phyloP scores from a whole-genome alignment of 2,888 invertebrate species.

The Rhopalosiphum nymphaeae region DNA sequence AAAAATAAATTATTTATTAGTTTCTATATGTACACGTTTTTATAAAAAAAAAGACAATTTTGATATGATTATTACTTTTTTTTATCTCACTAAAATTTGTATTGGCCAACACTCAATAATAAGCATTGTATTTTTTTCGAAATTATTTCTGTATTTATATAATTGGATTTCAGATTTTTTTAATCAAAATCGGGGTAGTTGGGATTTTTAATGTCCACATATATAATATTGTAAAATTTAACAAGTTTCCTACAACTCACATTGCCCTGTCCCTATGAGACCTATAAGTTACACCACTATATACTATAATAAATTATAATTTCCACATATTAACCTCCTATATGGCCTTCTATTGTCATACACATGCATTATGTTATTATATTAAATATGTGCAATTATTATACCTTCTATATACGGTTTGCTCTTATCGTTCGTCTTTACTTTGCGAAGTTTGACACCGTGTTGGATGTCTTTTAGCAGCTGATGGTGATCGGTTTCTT shows the following conservation, averaged over 20 bases:
- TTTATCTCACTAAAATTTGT: background rate
- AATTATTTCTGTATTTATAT: background rate
- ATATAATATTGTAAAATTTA: background rate
- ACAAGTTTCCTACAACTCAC: background rate
- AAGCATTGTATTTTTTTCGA: background rate
- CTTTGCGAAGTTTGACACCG: conserved; percentile 82
- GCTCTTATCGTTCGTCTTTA: conserved; percentile 87
- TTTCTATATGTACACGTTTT: background rate
- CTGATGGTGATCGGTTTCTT: conserved; percentile 77
- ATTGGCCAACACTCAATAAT: background rate
- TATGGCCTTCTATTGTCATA: background rate
- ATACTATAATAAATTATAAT: background rate
- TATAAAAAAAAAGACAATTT: background rate
- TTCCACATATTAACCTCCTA: background rate
- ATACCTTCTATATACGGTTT: conserved; percentile 84
- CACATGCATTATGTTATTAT: background rate
- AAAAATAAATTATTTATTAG: conserved; percentile 8
- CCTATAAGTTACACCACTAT: background rate
- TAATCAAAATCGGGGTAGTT: background rate
- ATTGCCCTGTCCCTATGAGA: background rate
- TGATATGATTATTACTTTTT: conserved; percentile 12
- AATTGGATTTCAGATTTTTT: background rate
- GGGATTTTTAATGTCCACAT: background rate
- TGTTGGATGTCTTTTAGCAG: conserved; percentile 85
- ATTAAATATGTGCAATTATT: background rate